phyloP scores from a whole-genome alignment of 1,140 invertebrate genomes.

The Bombyx mori region ASM3026992v2 NC_085131.1:14555001-14555500 shows the following conservation, averaged over 20 bases:
- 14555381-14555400: too few species aligned
- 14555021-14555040: too few species aligned
- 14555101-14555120: background rate
- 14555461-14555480: too few species aligned
- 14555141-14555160: too few species aligned
- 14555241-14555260: slow-evolving; percentile 92
- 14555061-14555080: background rate
- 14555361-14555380: background rate
- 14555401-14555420: too few species aligned
- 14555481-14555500: too few species aligned
- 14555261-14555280: slow-evolving; percentile 93
- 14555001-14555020: too few species aligned
- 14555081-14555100: background rate
- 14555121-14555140: background rate
- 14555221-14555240: slow-evolving; percentile 91
- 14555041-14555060: too few species aligned
- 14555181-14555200: slow-evolving; percentile 6
- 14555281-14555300: slow-evolving; percentile 83
- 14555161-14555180: background rate
- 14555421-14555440: too few species aligned
- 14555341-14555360: background rate
- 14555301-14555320: slow-evolving; percentile 50
- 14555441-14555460: too few species aligned
- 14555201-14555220: slow-evolving; percentile 79
- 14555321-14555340: slow-evolving; percentile 13